Conservation (phyloP, 2,113 vertebrate species). For the Grammomys surdaster region DNA sequence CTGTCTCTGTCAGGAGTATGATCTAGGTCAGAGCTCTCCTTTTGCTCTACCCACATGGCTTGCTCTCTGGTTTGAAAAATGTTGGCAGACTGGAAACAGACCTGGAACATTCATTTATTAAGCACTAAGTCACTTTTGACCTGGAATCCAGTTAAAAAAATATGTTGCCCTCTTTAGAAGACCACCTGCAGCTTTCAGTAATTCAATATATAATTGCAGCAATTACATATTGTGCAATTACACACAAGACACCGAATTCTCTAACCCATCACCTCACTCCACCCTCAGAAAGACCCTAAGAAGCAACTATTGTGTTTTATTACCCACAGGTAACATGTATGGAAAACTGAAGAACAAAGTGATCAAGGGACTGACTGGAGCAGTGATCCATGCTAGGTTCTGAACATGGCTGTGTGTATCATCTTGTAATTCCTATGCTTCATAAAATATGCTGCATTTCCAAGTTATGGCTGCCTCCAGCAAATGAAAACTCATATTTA, state of each 20-base stretch:
- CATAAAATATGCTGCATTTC: neutral
- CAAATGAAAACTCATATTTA: neutral
- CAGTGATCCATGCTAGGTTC: neutral
- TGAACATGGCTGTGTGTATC: neutral
- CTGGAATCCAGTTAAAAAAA: neutral
- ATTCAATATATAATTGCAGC: neutral
- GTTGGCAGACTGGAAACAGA: neutral
- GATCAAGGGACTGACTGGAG: neutral
- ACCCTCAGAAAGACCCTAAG: neutral
- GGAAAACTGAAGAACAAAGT: neutral
- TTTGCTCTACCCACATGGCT: neutral
- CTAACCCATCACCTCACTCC: neutral
- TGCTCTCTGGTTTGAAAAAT: neutral
- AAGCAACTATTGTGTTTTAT: neutral
- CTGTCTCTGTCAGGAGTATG: neutral
- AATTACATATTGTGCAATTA: neutral
- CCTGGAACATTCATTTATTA: neutral
- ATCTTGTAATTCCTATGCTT: neutral
- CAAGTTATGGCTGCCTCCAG: neutral
- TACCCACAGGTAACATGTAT: neutral
- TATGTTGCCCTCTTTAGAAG: neutral
- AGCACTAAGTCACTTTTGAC: neutral
- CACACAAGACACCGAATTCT: neutral
- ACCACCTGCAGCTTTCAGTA: neutral
- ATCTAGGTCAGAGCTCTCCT: neutral